phyloP scores from a whole-genome alignment of 2,888 invertebrate genomes.

The Euplexia lucipara region DNA sequence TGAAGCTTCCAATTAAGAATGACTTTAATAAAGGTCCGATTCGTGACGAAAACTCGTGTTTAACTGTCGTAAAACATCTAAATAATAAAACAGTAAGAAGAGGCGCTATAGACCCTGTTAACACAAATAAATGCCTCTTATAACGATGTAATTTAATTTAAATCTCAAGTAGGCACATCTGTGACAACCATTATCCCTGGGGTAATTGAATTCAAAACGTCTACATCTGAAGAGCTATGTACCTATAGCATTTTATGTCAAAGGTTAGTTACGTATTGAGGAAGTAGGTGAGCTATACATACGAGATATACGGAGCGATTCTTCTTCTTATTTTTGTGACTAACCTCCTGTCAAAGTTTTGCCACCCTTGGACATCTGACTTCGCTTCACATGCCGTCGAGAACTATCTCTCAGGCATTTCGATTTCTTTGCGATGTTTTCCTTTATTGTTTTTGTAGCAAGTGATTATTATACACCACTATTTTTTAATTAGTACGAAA shows the following conservation, averaged over 20 bases:
- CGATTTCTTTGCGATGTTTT: too few species aligned
- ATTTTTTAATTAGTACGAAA: too few species aligned
- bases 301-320: too few species aligned
- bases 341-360: too few species aligned
- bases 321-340: too few species aligned
- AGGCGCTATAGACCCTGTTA: neutral
- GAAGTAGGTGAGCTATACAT: slow-evolving; percentile 1
- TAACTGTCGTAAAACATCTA: neutral
- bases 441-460: too few species aligned
- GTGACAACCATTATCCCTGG: slow-evolving; percentile 36
- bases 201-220: slow-evolving; percentile 49
- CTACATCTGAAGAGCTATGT: slow-evolving; percentile 6
- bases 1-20: neutral
- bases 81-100: neutral
- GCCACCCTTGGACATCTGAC: too few species aligned
- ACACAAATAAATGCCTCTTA: slow-evolving; percentile 27
- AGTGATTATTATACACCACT: too few species aligned
- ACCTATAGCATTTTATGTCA: slow-evolving; percentile 30
- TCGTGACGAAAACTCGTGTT: neutral
- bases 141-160: slow-evolving; percentile 37
- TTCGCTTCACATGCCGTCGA: too few species aligned
- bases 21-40: neutral
- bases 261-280: slow-evolving; percentile 35
- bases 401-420: too few species aligned
- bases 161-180: slow-evolving; percentile 41